Percentiles rank a stretch among this genome's conserved stretches.
phyloP scores from a whole-genome alignment of 1,140 invertebrate species.

The Apis laboriosa region DNA sequence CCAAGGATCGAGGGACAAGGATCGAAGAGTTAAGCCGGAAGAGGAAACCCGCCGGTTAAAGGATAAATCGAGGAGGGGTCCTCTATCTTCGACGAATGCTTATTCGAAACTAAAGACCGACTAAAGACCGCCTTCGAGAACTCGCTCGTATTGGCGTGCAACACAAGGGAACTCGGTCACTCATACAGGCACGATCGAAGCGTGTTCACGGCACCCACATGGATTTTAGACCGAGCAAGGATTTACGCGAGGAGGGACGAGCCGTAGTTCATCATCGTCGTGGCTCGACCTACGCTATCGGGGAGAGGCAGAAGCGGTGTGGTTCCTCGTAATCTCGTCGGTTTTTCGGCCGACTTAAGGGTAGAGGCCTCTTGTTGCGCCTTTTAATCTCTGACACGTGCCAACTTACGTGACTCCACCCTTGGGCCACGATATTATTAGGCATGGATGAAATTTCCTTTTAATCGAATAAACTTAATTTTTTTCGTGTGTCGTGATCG shows the following conservation, averaged over 20 bases:
- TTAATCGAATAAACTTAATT: too few species aligned
- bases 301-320: conserved; percentile 13
- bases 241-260: conserved; percentile 57
- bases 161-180: conserved; percentile 37
- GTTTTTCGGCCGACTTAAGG: conserved; percentile 44
- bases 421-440: too few species aligned
- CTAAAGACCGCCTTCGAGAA: conserved; percentile 61
- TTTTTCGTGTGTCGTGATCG: too few species aligned
- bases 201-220: conserved; percentile 6
- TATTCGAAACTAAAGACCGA: conserved; percentile 58
- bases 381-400: conserved; percentile 44
- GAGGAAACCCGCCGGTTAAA: conserved; percentile 8
- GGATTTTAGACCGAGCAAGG: conserved; percentile 20
- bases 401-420: conserved; percentile 10
- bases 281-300: conserved; percentile 58
- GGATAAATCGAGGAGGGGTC: conserved; percentile 36
- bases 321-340: conserved; percentile 39
- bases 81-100: conserved; percentile 61
- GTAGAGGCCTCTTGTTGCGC: conserved; percentile 30
- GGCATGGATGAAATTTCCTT: too few species aligned
- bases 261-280: conserved; percentile 54
- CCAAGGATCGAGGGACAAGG: neutral
- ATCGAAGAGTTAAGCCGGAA: conserved; percentile 30
- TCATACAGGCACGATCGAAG: neutral
- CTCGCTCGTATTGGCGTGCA: conserved; percentile 62